phyloP scores from a whole-genome alignment of 2,888 invertebrate genomes.

The Phaedon cochleariae region DNA sequence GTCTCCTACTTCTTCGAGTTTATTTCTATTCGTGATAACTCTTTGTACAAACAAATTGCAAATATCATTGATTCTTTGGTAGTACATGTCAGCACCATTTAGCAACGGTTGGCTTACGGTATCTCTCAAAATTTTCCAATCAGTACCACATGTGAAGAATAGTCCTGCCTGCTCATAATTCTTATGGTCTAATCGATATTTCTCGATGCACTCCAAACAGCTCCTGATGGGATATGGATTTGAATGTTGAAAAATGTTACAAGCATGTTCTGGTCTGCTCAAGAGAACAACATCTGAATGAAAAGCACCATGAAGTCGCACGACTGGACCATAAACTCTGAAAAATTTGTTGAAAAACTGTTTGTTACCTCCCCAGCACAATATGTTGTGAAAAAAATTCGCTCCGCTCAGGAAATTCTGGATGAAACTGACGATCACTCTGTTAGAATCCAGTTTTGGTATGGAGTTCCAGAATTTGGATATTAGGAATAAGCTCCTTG shows the following conservation, averaged over 20 bases:
- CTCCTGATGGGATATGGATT: conserved; percentile 69
- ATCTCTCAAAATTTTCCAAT: conserved; percentile 68
- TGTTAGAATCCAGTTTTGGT: conserved; percentile 68
- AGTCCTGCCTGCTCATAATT: conserved; percentile 66
- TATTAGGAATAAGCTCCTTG: conserved; percentile 66
- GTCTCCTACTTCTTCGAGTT: conserved; percentile 70
- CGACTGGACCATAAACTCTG: conserved; percentile 71
- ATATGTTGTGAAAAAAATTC: conserved; percentile 60
- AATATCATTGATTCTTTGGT: background rate
- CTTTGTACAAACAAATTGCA: conserved; percentile 62
- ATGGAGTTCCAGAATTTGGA: conserved; percentile 69
- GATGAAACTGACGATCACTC: conserved; percentile 65
- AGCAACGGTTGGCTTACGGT: conserved; percentile 64
- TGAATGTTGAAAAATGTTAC: conserved; percentile 69
- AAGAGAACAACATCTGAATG: conserved; percentile 71
- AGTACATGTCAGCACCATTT: conserved; percentile 51
- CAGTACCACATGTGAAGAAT: conserved; percentile 66
- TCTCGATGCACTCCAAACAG: conserved; percentile 70
- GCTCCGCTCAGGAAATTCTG: conserved; percentile 66
- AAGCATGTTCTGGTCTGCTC: conserved; percentile 71
- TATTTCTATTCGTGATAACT: conserved; percentile 67
- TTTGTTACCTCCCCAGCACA: conserved; percentile 62
- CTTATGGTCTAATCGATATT: conserved; percentile 68
- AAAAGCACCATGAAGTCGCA: conserved; percentile 71
- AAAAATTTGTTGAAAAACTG: conserved; percentile 62